These are phyloP conservation scores for Sebastes itinus DNA, from an alignment of 2,797 vertebrate genomes.

Conservation along the genomic window DNA sequence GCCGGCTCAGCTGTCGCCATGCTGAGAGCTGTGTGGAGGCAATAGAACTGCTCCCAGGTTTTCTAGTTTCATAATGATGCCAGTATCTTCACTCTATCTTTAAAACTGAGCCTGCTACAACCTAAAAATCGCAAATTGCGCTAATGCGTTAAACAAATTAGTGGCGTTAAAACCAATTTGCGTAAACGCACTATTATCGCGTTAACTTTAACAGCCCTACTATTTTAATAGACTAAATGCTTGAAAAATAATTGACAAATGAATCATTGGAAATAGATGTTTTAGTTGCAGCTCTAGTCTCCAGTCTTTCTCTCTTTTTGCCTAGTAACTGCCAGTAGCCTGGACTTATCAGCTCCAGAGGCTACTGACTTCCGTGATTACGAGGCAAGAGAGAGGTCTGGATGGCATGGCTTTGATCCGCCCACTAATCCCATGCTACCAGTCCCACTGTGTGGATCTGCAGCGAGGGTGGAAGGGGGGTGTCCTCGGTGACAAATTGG, in stretches of 20 bases:
- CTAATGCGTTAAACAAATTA: no score
- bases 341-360: slow-evolving; percentile 54
- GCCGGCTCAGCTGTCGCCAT: no score
- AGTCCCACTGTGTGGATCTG: slow-evolving; percentile 45
- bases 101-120: no score
- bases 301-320: background rate
- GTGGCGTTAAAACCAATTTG: no score
- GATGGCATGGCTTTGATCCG: slow-evolving; percentile 75
- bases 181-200: rapidly evolving
- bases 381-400: slow-evolving; percentile 51
- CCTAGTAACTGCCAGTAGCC: slow-evolving; percentile 29
- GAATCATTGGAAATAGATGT: background rate
- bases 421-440: slow-evolving; percentile 71
- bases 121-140: no score
- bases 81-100: no score
- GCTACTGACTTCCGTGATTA: slow-evolving; percentile 64
- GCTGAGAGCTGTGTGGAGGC: no score
- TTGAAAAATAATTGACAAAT: background rate
- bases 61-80: no score
- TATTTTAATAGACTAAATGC: background rate
- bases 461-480: slow-evolving; percentile 49
- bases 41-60: no score
- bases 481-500: slow-evolving; percentile 82
- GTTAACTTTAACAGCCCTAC: no score
- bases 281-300: background rate